These are phyloP conservation scores for Holcopasites calliopsidis DNA, from an alignment of 1,140 invertebrate genomes.

Conservation along the genomic window DNA sequence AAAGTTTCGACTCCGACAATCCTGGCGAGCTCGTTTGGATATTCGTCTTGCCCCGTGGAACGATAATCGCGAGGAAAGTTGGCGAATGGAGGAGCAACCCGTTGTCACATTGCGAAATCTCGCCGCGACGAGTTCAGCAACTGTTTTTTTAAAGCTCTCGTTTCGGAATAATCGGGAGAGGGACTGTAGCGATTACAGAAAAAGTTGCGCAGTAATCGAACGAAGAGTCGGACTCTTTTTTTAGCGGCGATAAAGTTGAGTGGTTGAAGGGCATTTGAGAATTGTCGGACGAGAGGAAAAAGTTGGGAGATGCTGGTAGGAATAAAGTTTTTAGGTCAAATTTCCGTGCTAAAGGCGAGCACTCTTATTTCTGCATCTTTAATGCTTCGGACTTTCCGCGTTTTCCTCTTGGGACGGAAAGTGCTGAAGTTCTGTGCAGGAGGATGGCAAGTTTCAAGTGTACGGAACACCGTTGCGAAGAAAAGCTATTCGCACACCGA, in stretches of 20 bases:
- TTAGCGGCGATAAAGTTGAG: not conserved
- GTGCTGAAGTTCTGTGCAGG: not conserved
- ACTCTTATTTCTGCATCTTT: not conserved
- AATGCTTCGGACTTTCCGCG: not conserved
- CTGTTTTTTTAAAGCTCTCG: not conserved
- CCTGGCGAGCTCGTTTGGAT: slow-evolving; percentile 19
- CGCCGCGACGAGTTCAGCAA: not conserved
- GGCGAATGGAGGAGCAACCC: slow-evolving; percentile 11
- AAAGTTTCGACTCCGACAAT: not conserved
- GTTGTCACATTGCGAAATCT: not conserved
- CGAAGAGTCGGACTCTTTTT: no score
- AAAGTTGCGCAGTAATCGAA: slow-evolving; percentile 19
- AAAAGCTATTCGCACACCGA: not conserved
- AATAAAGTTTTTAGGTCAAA: not conserved
- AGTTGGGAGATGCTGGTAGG: not conserved
- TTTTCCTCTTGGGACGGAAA: not conserved
- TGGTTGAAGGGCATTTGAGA: not conserved
- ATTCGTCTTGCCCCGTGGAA: slow-evolving; percentile 39
- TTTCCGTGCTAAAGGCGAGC: not conserved
- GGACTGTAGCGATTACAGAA: not conserved
- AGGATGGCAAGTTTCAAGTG: not conserved
- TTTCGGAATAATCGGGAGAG: not conserved
- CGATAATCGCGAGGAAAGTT: slow-evolving; percentile 41
- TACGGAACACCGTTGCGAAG: no score
- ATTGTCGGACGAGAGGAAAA: not conserved